Conservation (phyloP, 2,113 vertebrate species). For the Coptodon bakossiorum region DNA sequence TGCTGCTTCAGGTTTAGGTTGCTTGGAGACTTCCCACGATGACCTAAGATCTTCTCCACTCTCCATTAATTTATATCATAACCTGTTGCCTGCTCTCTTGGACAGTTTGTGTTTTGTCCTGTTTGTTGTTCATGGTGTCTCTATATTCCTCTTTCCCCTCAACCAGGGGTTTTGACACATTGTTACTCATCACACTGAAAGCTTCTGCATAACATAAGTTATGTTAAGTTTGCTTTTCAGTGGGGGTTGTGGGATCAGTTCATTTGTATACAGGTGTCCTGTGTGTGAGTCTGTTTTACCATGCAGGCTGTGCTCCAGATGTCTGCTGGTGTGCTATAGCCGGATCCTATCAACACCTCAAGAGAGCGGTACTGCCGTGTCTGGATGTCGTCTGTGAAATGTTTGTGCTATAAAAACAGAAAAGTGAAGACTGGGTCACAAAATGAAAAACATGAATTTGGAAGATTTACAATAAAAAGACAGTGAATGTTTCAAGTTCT, state of each 20-base stretch:
- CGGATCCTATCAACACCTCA: slow-evolving; percentile 89
- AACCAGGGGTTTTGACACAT: neutral
- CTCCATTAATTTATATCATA: neutral
- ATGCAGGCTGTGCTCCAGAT: slow-evolving; percentile 99
- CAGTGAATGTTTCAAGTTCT: neutral
- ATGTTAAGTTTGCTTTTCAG: neutral
- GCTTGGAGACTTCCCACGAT: neutral
- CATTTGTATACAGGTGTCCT: neutral
- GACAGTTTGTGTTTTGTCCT: neutral
- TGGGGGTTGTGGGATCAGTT: neutral
- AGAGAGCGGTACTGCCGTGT: slow-evolving; percentile 92
- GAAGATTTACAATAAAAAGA: neutral
- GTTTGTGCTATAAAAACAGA: slow-evolving; percentile 79
- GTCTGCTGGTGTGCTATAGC: slow-evolving; percentile 94
- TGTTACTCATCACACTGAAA: neutral
- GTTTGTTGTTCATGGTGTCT: neutral
- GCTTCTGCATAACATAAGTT: neutral
- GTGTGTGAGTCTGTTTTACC: slow-evolving; percentile 62
- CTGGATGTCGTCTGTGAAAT: slow-evolving; percentile 98
- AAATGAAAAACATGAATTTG: neutral
- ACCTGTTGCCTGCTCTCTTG: neutral
- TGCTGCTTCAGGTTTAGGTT: neutral
- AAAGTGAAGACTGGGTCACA: neutral
- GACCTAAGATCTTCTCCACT: neutral
- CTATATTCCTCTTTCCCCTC: neutral